Evolutionary conservation across 1,140 invertebrate species (phyloP), one percentile per base, ranked within the genome.

Genomic region (Cydia pomonella): DNA sequence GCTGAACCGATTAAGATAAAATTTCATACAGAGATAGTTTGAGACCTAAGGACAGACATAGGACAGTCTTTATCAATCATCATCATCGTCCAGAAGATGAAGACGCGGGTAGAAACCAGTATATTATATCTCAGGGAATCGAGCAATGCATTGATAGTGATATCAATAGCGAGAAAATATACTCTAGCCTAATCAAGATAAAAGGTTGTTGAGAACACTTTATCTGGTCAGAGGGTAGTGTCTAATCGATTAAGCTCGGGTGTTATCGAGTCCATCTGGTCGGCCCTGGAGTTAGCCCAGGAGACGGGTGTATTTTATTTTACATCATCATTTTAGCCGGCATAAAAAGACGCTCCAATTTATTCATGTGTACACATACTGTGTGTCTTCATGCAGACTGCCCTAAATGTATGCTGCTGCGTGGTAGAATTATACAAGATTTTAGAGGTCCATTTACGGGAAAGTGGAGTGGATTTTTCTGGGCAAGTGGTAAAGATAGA

Each of bases 321-420:
- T 6, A 53, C 18, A 18, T 50, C n/a, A 81, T 83, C 78, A 75
- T 73, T 62, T 84, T 80, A 80, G 76, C 41, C 16, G 41, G 41
- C 2, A 44, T 44, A 13, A 4, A 44, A 44, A 44, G 41, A 13
- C 1, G 2, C 41, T 16, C 13, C 10, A 44, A 41, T 41, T 12
- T 16, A 13, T 16, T 16, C 13, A 44, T 16, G 9, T 38, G 33
- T 38, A 38, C 9, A 38, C 33, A n/a, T 5, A 47, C 44, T 47
- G 44, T 47, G 44, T 9, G 29, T 38, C 7, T 38, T 38, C 33
- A 10, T 38, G 7, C 33, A 38, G 7, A 10, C 33, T 10, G 33
- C 33, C 1, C 33, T 10, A 33, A 33, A 33, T 33, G 7, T 38
- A 10, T 38, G 9, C 33, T 38, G 1, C 9, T 38, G 33, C 33